Base-by-base conservation (phyloP, 2,113 vertebrate species). In the Verasper variegatus region DNA sequence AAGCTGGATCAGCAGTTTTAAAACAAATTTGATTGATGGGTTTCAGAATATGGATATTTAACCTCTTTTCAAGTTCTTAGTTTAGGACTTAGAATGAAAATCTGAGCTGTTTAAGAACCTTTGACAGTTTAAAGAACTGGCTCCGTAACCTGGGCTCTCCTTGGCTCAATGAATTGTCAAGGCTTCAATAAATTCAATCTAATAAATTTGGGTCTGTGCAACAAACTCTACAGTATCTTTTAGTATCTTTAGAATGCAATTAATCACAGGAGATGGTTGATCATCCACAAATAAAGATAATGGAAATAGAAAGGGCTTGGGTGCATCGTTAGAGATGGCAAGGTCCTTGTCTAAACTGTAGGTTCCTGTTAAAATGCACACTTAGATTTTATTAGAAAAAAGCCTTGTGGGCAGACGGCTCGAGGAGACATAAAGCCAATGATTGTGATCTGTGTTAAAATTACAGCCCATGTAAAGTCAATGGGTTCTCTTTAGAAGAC, bases 351-450 rank as follows among this genome's bases (percentile, higher is more conserved):
- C 49, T 37, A 26, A 64, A 63, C 24, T 26, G 14, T 23, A 13
- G 18, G 26, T 31, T 54, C 52, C 8, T 49, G 1, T 35, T 60
- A 56, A 49, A 21, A 0, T 13, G 6, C n/a, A 37, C 45, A 40
- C 24, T 45, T n/a, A 18, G 35, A 67, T 71, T 77, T 79, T 76
- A 77, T 47, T 52, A n/a, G 26, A 54, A 27, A 58, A 57, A 57
- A 21, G 55, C 62, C 42, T 54, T 78, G 37, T 47, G 20, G 40
- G 8, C 10, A 24, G 42, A 66, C 4, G 13, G 24, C 47, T 35
- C 31, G 26, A 20, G 63, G 51, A 55, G 55, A 55, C 27, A 69
- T 71, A 45, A 64, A 77, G 68, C 37, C 9, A 40, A 55, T 20
- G 51, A 15, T 21, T 15, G 11, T 64, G 58, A 73, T 68, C 35